Base-by-base conservation (phyloP, 2,888 invertebrate species). In the Brachyptera putata region DNA sequence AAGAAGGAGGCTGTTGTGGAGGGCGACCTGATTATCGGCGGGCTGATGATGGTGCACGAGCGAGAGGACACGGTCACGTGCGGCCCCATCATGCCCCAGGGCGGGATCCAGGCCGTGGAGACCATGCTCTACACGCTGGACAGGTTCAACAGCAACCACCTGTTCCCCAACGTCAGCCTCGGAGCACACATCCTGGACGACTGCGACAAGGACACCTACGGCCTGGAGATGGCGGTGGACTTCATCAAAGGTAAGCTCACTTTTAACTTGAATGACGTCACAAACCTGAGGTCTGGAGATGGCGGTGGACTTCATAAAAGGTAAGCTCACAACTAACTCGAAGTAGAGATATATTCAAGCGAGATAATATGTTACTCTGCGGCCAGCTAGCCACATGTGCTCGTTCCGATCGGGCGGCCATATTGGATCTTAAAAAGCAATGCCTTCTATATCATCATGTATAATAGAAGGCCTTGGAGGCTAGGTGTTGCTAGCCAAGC, bases 181-280 rank as follows among this genome's bases (percentile, higher is more conserved):
- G 95, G 95, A 30, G 92, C 92, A 11, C 89, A 94, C 71, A 86
- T 95, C 56, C 79, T 95, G 64, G 95, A 95, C 72, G 95, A 95
- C 75, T 95, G 95, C 74, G 95, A 95, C 78, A 91, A 93, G 76
- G 95, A 95, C 73, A 95, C 95, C 0, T 95, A 95, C 70, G 95
- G 95, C 0, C 78, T 95, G 66, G 95, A 95, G 74, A 95, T 95
- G 87, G 93, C 95, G 14, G 91, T 95, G 14, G 95, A 95, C 76
- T 95, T 95, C 74, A 95, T 95, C 64, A 92, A 95, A 87, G 95
- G 95, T 95, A 77, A 79, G 84, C n/a, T n/a, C n/a, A n/a, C n/a
- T n/a, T n/a, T n/a, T 34, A 34, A 34, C 9, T 34, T n/a, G n/a
- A n/a, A n/a, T n/a, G n/a, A n/a, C n/a, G n/a, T n/a, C n/a, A n/a